A percentile compares a stretch with the other conserved stretches of the same genome.
Evolutionary conservation across 2,888 invertebrate genomes (phyloP).

Genomic region (Lordiphosa andalusiaca): DNA sequence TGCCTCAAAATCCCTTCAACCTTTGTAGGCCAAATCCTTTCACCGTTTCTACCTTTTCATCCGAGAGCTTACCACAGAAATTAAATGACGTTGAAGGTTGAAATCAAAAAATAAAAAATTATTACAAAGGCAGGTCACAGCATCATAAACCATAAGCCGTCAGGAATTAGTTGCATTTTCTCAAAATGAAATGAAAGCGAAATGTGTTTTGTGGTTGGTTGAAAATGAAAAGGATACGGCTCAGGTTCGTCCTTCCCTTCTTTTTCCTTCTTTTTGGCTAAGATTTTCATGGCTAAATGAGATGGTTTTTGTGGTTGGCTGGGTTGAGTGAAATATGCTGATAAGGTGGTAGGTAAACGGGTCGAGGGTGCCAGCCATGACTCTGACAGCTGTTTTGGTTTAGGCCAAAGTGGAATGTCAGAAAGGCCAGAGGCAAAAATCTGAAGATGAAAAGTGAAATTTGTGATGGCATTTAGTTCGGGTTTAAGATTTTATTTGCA

Average conservation of each 20-base stretch:
- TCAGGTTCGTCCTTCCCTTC: constrained; percentile 45
- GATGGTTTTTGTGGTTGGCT: constrained; percentile 66
- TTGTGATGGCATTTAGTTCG: constrained; percentile 26
- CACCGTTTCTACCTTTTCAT: constrained; percentile 26
- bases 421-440: constrained; percentile 32
- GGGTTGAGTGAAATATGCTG: constrained; percentile 43
- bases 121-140: constrained; percentile 12
- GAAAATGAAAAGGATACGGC: constrained; percentile 70
- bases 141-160: constrained; percentile 63
- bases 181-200: constrained; percentile 66
- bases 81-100: constrained; percentile 73
- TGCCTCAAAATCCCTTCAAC: constrained; percentile 7
- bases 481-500: constrained; percentile 8
- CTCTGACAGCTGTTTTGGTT: constrained; percentile 49
- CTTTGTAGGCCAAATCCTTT: constrained; percentile 2
- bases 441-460: constrained; percentile 37
- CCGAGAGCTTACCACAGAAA: constrained; percentile 55
- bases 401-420: constrained; percentile 39
- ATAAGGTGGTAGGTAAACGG: constrained; percentile 27
- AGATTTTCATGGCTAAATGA: constrained; percentile 73
- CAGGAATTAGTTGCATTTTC: constrained; percentile 75
- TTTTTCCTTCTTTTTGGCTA: constrained; percentile 30
- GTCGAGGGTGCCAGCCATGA: constrained; percentile 26
- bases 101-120: constrained; percentile 52
- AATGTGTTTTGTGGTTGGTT: constrained; percentile 67